Base-by-base conservation (phyloP, 2,797 vertebrate genomes). In the Enteromius radiatus region DNA sequence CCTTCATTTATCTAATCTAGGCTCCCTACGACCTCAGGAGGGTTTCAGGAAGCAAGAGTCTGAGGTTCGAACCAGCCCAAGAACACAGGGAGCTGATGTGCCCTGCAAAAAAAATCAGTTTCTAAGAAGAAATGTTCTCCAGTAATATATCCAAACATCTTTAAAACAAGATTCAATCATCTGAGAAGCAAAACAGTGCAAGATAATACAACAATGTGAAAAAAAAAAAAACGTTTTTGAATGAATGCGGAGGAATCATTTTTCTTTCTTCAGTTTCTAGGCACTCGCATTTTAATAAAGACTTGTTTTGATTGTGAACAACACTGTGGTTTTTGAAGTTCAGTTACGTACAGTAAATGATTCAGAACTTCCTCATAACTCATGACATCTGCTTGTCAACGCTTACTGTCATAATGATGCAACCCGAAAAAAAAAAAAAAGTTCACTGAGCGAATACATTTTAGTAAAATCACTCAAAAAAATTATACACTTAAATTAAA, bases 1-100 rank as follows among this genome's bases (percentile, higher is more conserved):
- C 83, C 87, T 88, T 88, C 83, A 88, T 86, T 71, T 85, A 36
- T 65, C 74, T 76, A 61, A 75, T 52, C 36, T 71, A 69, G 68
- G 47, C 52, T 78, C 64, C 38, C 80, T 69, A 77, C 1, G 79
- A 81, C 31, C 56, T 75, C 80, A 43, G 45, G 80, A 33, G 81
- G 73, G 49, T 26, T 74, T 77, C 52, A 15, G 80, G 49, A 80
- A 84, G 84, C 59, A 43, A 31, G 41, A 81, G 78, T 56, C 80
- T 43, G 41, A 78, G 38, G 71, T 64, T 83, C 41, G 59, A 63
- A 56, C 21, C 43, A n/a, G 47, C 70, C 54, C 49, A 59, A 23
- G 74, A 43, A 78, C 67, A 45, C 59, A 38, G 33, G 69, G 67
- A 77, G 59, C 65, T 38, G 41, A n/a, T 49, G 70, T 47, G 78